These are phyloP conservation scores for Rhyacophila brunnea DNA, from an alignment of 1,140 invertebrate genomes.

Conservation along the genomic window DNA sequence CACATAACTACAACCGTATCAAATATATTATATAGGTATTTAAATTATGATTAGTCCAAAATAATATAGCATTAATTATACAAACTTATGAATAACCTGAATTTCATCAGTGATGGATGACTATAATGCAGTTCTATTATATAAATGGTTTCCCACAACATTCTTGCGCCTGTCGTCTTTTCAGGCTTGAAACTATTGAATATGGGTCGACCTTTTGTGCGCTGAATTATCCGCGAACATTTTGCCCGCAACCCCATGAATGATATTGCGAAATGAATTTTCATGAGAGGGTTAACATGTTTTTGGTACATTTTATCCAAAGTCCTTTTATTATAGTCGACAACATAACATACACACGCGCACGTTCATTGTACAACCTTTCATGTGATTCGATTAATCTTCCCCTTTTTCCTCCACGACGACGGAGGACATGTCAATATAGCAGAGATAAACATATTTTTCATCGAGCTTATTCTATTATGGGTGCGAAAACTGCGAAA, in stretches of 20 bases:
- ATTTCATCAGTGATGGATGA: too few relatives aligned
- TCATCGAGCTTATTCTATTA: not conserved
- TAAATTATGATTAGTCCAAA: too few relatives aligned
- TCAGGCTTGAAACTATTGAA: too few relatives aligned
- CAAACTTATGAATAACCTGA: too few relatives aligned
- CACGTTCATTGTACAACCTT: not conserved
- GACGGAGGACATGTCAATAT: constrained; percentile 20
- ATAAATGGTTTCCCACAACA: too few relatives aligned
- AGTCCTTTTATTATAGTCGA: constrained; percentile 1
- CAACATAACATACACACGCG: not conserved
- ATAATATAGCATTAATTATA: too few relatives aligned
- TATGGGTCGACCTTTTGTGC: too few relatives aligned
- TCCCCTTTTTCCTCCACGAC: constrained; percentile 12
- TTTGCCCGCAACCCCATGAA: not conserved
- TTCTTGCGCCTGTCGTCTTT: too few relatives aligned
- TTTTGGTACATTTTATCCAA: constrained; percentile 7
- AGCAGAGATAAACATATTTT: constrained; percentile 26
- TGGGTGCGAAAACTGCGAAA: not conserved
- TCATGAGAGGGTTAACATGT: constrained; percentile 13
- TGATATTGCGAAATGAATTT: constrained; percentile 22
- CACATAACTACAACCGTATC: too few relatives aligned
- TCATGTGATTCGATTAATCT: constrained; percentile 23
- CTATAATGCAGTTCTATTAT: too few relatives aligned
- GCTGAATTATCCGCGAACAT: too few relatives aligned
- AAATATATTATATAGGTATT: too few relatives aligned